Conservation (phyloP, 2,113 vertebrate genomes). For the Tenebrosternarchus preto region DNA sequence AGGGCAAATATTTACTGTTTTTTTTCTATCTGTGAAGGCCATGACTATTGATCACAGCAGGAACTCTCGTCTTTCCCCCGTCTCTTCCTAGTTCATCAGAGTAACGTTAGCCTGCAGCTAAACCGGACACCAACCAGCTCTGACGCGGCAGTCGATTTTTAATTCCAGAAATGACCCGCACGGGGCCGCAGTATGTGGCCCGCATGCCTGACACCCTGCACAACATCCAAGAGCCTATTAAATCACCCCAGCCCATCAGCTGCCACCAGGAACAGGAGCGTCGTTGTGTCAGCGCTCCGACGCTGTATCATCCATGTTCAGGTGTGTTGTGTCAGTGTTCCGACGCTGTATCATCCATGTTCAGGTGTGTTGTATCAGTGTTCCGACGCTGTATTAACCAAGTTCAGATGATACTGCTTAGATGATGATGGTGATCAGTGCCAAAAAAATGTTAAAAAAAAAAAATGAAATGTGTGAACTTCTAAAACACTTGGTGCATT, state of each 20-base stretch:
- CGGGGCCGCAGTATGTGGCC: conserved; percentile 57
- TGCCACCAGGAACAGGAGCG: conserved; percentile 23
- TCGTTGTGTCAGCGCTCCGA: conserved; percentile 38
- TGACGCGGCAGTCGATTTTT: conserved; percentile 58
- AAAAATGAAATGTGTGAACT: neutral
- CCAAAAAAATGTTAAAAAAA: conserved; percentile 25
- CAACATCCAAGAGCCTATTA: conserved; percentile 61
- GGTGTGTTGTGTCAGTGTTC: too few relatives aligned
- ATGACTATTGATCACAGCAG: conserved; percentile 59
- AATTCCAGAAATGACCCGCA: conserved; percentile 65
- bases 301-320: conserved; percentile 30
- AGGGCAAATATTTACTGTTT: conserved; percentile 53
- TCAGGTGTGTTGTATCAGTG: too few relatives aligned
- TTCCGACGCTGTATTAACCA: too few relatives aligned
- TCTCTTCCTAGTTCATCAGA: conserved; percentile 22
- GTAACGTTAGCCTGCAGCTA: conserved; percentile 38
- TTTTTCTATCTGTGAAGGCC: conserved; percentile 44
- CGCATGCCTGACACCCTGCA: conserved; percentile 58
- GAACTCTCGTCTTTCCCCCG: conserved; percentile 39
- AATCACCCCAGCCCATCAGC: conserved; percentile 48
- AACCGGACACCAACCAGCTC: conserved; percentile 47
- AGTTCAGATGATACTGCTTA: conserved; percentile 1
- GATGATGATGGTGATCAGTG: neutral
- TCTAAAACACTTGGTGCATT: conserved; percentile 21
- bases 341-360: too few relatives aligned